Base-by-base conservation (phyloP, 2,797 vertebrate genomes). In the Tamandua tetradactyla region DNA sequence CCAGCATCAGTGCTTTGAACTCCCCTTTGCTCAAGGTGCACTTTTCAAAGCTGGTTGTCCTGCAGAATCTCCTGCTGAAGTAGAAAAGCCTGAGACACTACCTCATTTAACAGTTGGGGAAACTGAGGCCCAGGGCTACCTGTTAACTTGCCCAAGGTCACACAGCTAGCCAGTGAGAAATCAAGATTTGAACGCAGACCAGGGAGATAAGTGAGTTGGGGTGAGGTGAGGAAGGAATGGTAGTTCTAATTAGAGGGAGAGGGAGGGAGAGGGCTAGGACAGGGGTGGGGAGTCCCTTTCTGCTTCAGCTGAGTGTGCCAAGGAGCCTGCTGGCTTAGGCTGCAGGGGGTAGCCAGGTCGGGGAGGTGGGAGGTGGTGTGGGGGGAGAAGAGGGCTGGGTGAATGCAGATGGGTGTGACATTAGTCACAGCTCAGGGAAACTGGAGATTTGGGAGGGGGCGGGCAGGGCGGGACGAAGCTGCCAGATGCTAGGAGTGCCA, bases 341-440 rank as follows among this genome's bases (percentile, higher is more conserved):
- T 90, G 9, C 52, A 3, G 23, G n/a, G 27, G 32, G 42, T 7
- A 42, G 66, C 55, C 5, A 35, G 32, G 62, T 81, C 66, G 84
- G 27, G 35, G 72, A 80, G 49, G 71, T 18, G 15, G 15, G 75
- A 78, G 35, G 61, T 42, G 76, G 14, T 5, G 8, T 55, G 81
- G 92, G 59, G 18, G 75, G 22, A 35, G 12, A 23, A 75, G 18
- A 61, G 80, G 7, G 47, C 47, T 71, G 62, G 44, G 44, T 42
- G 59, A 52, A 27, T 57, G 23, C 86, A 40, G 79, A 25, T 14
- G 57, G 84, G 71, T 87, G 37, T 57, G 64, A 62, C 91, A 69
- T 95, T 96, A 95, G 94, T 96, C 94, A 93, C 55, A 52, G 75
- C 86, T 91, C 59, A 57, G 79, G 68, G 71, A 79, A 86, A 61